These are phyloP conservation scores for Pedionomus torquatus DNA, from an alignment of 2,113 vertebrate species.

Conservation along the genomic window DNA sequence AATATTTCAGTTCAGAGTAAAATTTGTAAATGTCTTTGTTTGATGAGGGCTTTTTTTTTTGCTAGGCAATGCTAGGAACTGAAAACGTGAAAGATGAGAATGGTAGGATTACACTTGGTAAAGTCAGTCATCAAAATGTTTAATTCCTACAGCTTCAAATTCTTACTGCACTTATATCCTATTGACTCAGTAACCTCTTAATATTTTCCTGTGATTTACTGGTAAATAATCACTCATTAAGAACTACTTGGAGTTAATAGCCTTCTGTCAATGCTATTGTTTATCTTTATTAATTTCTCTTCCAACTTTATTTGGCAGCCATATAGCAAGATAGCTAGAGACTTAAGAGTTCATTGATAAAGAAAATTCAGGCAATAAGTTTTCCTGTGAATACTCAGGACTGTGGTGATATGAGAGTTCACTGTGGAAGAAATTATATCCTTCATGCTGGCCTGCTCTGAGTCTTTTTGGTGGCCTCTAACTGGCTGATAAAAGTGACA, in stretches of 20 bases:
- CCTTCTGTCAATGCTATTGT: conserved; percentile 20
- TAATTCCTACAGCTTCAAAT: not conserved
- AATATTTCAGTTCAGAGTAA: not conserved
- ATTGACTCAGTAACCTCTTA: not conserved
- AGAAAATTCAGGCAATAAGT: not conserved
- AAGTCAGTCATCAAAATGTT: not conserved
- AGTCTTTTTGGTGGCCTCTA: not conserved
- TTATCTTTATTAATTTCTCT: conserved; percentile 55
- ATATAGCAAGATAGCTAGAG: not conserved
- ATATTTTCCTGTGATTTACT: conserved; percentile 41
- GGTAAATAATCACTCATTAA: conserved; percentile 53
- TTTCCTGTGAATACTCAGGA: not conserved
- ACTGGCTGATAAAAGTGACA: not conserved
- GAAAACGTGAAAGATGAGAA: no score
- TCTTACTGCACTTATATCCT: not conserved
- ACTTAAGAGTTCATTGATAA: conserved; percentile 29
- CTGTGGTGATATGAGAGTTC: not conserved
- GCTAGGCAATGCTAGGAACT: no score
- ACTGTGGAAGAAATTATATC: not conserved
- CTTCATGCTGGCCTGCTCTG: not conserved
- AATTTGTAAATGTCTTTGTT: not conserved
- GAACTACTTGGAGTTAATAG: not conserved
- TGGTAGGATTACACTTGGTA: not conserved
- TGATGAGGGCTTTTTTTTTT: not conserved
- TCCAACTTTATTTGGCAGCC: conserved; percentile 24